These are phyloP conservation scores for Oostethus manadensis DNA, from an alignment of 2,113 vertebrate species.

Conservation along the genomic window DNA sequence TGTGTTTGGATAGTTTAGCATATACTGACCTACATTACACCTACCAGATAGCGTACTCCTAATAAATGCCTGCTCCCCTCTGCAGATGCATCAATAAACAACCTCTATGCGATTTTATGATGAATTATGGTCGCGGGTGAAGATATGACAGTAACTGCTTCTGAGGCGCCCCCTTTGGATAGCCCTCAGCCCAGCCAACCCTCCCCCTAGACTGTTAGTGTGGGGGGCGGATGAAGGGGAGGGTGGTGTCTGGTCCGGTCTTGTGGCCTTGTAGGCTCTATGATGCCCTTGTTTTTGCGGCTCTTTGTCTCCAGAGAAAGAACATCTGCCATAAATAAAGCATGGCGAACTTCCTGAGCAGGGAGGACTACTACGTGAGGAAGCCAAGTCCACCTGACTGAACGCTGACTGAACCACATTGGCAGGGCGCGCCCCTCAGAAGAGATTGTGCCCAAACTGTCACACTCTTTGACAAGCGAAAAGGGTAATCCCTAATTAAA, in stretches of 20 bases:
- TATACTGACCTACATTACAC: too few species aligned
- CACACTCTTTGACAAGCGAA: constrained; percentile 51
- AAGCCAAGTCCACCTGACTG: not conserved
- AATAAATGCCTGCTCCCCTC: too few species aligned
- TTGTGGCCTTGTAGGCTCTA: constrained; percentile 36
- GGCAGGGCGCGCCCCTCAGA: constrained; percentile 31
- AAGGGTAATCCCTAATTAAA: constrained; percentile 66
- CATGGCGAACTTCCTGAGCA: constrained; percentile 11
- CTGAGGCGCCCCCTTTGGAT: constrained; percentile 31
- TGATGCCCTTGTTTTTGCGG: constrained; percentile 41
- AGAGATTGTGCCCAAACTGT: constrained; percentile 62
- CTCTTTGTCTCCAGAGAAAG: constrained; percentile 49
- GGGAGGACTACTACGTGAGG: constrained; percentile 10
- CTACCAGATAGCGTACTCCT: too few species aligned
- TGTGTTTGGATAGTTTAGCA: too few species aligned
- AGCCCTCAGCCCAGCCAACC: constrained; percentile 17
- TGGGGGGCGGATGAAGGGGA: not conserved
- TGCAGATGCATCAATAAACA: too few species aligned
- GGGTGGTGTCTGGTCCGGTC: constrained; percentile 23
- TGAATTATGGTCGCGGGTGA: constrained; percentile 27
- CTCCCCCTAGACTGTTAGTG: not conserved
- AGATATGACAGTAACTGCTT: constrained; percentile 59
- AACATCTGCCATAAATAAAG: constrained; percentile 35
- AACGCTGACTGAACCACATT: not conserved
- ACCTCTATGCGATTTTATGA: too few species aligned